A percentile compares a stretch with the other conserved stretches of the same genome.
phyloP scores from a whole-genome alignment of 2,888 invertebrate species.

The Caenorhabditis uteleia region DNA sequence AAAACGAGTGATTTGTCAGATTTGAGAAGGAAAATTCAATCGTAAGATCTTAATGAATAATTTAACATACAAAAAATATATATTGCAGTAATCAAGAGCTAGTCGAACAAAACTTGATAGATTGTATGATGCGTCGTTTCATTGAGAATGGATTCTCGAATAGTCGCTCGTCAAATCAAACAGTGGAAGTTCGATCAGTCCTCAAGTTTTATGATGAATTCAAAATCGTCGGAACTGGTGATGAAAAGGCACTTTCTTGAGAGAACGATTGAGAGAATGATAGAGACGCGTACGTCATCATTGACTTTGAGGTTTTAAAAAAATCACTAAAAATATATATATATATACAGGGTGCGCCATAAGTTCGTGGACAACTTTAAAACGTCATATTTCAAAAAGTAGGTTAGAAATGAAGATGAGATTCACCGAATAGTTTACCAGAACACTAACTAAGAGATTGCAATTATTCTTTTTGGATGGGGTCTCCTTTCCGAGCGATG shows the following conservation, averaged over 20 bases:
- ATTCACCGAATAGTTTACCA: too few species aligned
- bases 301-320: too few species aligned
- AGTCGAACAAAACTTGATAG: constrained; percentile 26
- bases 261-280: constrained; percentile 12
- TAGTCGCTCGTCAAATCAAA: constrained; percentile 2
- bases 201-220: constrained; percentile 31
- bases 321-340: too few species aligned
- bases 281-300: too few species aligned
- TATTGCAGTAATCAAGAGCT: constrained; percentile 22
- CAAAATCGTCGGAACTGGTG: constrained; percentile 11
- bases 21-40: too few species aligned
- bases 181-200: constrained; percentile 23
- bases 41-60: constrained; percentile 19
- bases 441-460: too few species aligned
- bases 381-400: too few species aligned
- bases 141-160: constrained; percentile 24
- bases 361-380: too few species aligned
- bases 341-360: too few species aligned
- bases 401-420: too few species aligned
- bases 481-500: too few species aligned
- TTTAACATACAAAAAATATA: constrained; percentile 6
- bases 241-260: constrained; percentile 20
- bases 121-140: constrained; percentile 21
- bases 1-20: constrained; percentile 23
- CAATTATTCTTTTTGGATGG: too few species aligned